Percentiles rank a stretch among this genome's conserved stretches.
phyloP scores from a whole-genome alignment of 2,113 vertebrate genomes.

The Vulpes lagopus region DNA sequence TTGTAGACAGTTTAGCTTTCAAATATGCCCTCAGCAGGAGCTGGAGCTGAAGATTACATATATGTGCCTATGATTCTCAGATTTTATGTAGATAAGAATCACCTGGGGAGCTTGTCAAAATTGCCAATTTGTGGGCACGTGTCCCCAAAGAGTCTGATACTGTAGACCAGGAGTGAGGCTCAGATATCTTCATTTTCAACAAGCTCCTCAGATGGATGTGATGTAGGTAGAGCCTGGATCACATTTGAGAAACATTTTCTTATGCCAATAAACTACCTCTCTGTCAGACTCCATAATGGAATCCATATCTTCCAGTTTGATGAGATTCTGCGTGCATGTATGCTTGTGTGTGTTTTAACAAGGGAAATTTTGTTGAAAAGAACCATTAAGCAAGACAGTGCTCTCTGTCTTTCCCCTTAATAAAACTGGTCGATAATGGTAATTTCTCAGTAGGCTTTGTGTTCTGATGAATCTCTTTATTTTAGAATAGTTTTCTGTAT shows the following conservation, averaged over 20 bases:
- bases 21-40: neutral
- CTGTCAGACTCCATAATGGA: neutral
- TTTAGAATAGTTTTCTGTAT: neutral
- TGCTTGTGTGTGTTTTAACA: neutral
- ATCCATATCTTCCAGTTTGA: neutral
- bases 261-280: neutral
- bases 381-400: neutral
- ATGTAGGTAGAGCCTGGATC: neutral
- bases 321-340: neutral
- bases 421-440: constrained; percentile 1
- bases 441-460: neutral
- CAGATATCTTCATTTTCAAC: neutral
- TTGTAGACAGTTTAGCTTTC: neutral
- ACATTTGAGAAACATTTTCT: neutral
- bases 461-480: neutral
- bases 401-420: neutral
- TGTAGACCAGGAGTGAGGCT: neutral
- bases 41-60: neutral
- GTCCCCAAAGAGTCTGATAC: neutral
- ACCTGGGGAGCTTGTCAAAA: neutral
- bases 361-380: constrained; percentile 29
- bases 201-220: neutral
- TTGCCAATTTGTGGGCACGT: neutral
- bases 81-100: neutral
- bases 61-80: neutral